Evolutionary conservation across 2,888 invertebrate genomes (phyloP).

Genomic region (Eristalis tenax): DNA sequence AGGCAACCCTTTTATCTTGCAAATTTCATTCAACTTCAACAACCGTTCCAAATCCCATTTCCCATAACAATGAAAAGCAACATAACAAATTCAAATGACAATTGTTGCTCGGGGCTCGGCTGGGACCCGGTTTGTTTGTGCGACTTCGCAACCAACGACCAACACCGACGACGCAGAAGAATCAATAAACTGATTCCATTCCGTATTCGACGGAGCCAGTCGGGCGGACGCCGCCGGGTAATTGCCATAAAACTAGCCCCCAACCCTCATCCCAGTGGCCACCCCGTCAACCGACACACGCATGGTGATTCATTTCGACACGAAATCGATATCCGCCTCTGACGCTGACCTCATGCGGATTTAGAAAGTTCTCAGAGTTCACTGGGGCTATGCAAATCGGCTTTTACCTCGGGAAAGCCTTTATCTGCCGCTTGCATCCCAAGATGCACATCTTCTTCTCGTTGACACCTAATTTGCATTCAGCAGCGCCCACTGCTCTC

Average conservation of each 20-base stretch:
- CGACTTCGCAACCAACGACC: not conserved
- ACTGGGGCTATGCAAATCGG: conserved; percentile 17
- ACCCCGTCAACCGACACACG: not conserved
- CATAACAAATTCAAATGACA: conserved; percentile 57
- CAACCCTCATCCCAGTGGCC: conserved; percentile 5
- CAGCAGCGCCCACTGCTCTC: conserved; percentile 10
- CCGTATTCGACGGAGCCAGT: conserved; percentile 12
- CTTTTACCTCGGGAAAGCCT: conserved; percentile 25
- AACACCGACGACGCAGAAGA: not conserved
- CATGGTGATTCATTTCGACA: conserved; percentile 1
- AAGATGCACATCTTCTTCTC: conserved; percentile 35
- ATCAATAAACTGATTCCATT: conserved; percentile 51
- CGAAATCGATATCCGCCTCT: conserved; percentile 27
- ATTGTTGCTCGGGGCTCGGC: conserved; percentile 44
- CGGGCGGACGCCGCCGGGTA: conserved; percentile 7
- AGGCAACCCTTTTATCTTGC: conserved; percentile 7
- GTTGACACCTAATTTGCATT: conserved; percentile 32
- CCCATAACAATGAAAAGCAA: conserved; percentile 29
- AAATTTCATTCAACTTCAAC: conserved; percentile 7
- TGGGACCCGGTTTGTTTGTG: conserved; percentile 10
- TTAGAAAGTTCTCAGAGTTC: conserved; percentile 28
- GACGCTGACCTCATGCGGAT: not conserved
- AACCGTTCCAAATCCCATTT: not conserved
- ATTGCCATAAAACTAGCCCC: conserved; percentile 23
- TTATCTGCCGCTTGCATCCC: conserved; percentile 28